These are phyloP conservation scores for Taphrorychus bicolor DNA, from an alignment of 2,888 invertebrate genomes.

Conservation along the genomic window DNA sequence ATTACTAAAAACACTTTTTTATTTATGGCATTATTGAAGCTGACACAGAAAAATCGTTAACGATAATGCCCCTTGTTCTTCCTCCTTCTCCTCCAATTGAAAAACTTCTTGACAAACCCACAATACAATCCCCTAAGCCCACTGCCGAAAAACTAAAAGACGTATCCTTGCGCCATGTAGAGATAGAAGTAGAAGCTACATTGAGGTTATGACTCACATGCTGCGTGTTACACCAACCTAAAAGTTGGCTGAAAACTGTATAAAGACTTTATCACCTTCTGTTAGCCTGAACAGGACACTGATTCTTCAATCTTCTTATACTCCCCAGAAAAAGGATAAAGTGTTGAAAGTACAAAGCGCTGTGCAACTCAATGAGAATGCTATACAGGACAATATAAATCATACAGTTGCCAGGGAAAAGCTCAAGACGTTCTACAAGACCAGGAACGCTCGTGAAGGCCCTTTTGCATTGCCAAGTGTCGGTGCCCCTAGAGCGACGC, in stretches of 20 bases:
- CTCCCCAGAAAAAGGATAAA: constrained; percentile 6
- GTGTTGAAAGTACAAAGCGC: not conserved
- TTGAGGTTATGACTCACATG: constrained; percentile 13
- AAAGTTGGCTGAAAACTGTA: constrained; percentile 45
- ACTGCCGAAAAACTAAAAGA: constrained; percentile 24
- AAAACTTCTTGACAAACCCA: not conserved
- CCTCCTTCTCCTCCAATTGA: not conserved
- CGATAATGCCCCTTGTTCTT: too few relatives aligned
- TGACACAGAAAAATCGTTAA: too few relatives aligned
- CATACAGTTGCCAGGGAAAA: constrained; percentile 42
- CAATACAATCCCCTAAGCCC: not conserved
- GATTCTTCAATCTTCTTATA: constrained; percentile 31
- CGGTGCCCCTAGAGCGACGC: not conserved
- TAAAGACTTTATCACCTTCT: constrained; percentile 45
- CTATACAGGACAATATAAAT: constrained; percentile 44
- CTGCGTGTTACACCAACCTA: constrained; percentile 44
- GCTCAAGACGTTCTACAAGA: constrained; percentile 18
- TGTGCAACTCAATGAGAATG: constrained; percentile 42
- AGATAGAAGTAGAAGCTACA: constrained; percentile 26
- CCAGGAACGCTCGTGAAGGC: not conserved
- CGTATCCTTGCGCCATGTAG: constrained; percentile 41
- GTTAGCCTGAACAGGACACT: constrained; percentile 41
- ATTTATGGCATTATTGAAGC: too few relatives aligned
- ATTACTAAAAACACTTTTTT: too few relatives aligned
- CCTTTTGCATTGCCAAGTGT: not conserved